Evolutionary conservation across 2,113 vertebrate genomes (phyloP).

Genomic region (Trichechus manatus): DNA sequence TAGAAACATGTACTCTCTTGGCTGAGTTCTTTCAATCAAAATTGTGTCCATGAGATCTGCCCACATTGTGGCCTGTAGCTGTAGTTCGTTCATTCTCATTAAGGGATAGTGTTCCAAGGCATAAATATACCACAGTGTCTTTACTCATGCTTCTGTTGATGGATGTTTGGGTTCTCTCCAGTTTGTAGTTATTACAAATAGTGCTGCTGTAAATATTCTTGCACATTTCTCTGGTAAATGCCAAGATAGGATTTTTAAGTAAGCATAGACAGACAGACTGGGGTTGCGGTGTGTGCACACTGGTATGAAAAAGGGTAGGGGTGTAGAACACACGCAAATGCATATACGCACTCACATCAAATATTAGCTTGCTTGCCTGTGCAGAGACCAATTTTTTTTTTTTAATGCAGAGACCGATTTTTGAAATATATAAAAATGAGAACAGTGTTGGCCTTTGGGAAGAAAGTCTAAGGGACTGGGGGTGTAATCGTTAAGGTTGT

Average conservation of each 20-base stretch:
- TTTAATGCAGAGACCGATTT: neutral
- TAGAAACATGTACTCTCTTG: accelerated
- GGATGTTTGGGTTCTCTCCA: neutral
- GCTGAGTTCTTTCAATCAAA: neutral
- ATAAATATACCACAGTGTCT: accelerated
- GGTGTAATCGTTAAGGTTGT: no score
- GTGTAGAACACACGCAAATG: neutral
- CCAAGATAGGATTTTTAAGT: neutral
- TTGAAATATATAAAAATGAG: accelerated
- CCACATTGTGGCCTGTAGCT: accelerated
- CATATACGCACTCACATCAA: no score
- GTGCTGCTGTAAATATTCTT: neutral
- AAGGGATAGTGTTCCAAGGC: neutral
- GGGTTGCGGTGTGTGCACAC: accelerated
- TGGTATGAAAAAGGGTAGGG: neutral
- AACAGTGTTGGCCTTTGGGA: no score
- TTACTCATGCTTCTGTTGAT: neutral
- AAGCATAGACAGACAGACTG: accelerated
- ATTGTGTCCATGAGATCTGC: accelerated
- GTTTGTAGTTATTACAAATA: neutral
- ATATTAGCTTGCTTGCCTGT: accelerated
- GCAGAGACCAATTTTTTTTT: neutral
- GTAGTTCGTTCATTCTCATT: neutral
- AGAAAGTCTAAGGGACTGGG: neutral
- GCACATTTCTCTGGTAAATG: neutral